Conservation (phyloP, 2,888 invertebrate species). For the Ophion obscuratus region DNA sequence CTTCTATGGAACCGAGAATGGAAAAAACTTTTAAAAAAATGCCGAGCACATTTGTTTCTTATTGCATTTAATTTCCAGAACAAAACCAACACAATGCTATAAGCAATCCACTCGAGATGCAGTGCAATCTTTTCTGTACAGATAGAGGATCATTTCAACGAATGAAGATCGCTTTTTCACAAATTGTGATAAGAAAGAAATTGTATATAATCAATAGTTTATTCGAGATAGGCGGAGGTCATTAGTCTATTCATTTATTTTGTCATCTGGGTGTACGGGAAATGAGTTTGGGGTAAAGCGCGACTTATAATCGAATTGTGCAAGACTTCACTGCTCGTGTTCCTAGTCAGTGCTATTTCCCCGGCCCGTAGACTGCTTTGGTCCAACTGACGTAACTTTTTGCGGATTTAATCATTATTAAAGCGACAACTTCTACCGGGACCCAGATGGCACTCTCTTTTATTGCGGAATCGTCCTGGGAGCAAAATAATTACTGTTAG, state of each 20-base stretch:
- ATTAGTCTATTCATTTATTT: conserved; percentile 49
- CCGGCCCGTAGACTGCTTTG: conserved; percentile 38
- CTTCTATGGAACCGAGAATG: no score
- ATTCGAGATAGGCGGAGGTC: conserved; percentile 7
- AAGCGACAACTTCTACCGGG: conserved; percentile 69
- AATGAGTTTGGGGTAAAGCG: conserved; percentile 23
- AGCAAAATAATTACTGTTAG: conserved; percentile 38
- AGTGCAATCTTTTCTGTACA: background rate
- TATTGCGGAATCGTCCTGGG: conserved; percentile 54
- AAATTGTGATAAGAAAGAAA: conserved; percentile 5
- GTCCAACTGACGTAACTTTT: conserved; percentile 69
- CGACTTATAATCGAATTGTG: conserved; percentile 57
- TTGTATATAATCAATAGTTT: conserved; percentile 41
- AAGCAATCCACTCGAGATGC: background rate
- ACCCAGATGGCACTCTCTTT: conserved; percentile 57
- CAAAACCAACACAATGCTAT: background rate
- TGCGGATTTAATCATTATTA: conserved; percentile 72
- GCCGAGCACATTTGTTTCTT: background rate
- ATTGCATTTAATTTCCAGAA: background rate
- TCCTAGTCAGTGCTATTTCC: conserved; percentile 59
- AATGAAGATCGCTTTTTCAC: background rate
- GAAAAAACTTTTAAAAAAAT: background rate
- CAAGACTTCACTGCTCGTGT: conserved; percentile 63
- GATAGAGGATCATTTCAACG: background rate
- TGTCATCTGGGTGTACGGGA: conserved; percentile 12